Evolutionary conservation across 2,888 invertebrate genomes (phyloP).

Genomic region (Nemapogon koenigi): DNA sequence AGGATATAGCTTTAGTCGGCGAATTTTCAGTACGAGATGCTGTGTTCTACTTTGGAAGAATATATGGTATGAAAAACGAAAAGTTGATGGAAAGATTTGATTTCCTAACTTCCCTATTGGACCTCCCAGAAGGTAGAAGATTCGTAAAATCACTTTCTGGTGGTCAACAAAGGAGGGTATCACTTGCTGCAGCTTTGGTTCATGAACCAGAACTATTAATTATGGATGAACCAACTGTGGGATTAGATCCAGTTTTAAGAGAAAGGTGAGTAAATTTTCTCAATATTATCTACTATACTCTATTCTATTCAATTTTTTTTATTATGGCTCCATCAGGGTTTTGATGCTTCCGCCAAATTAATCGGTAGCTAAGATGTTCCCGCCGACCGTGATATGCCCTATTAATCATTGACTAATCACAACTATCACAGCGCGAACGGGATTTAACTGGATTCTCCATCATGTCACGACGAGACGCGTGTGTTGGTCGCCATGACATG

Average conservation of each 20-base stretch:
- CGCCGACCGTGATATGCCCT: too few species aligned
- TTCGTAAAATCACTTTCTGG: conserved; percentile 79
- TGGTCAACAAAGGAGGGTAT: conserved; percentile 89
- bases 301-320: too few species aligned
- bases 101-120: conserved; percentile 74
- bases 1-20: conserved; percentile 80
- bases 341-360: too few species aligned
- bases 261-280: conserved; percentile 67
- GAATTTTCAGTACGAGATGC: conserved; percentile 86
- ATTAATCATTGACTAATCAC: too few species aligned
- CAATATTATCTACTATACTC: background rate
- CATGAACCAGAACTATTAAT: conserved; percentile 89
- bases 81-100: conserved; percentile 70
- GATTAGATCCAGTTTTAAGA: conserved; percentile 86
- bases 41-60: conserved; percentile 84
- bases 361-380: too few species aligned
- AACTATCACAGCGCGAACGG: too few species aligned
- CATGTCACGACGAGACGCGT: too few species aligned
- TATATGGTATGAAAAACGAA: conserved; percentile 76
- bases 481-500: too few species aligned
- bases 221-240: conserved; percentile 94
- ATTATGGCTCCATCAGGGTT: too few species aligned
- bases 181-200: conserved; percentile 86
- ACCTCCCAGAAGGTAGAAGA: conserved; percentile 74
- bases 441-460: too few species aligned